phyloP scores from a whole-genome alignment of 2,888 invertebrate species.

The Gastracanthus pulcherrimus region DNA sequence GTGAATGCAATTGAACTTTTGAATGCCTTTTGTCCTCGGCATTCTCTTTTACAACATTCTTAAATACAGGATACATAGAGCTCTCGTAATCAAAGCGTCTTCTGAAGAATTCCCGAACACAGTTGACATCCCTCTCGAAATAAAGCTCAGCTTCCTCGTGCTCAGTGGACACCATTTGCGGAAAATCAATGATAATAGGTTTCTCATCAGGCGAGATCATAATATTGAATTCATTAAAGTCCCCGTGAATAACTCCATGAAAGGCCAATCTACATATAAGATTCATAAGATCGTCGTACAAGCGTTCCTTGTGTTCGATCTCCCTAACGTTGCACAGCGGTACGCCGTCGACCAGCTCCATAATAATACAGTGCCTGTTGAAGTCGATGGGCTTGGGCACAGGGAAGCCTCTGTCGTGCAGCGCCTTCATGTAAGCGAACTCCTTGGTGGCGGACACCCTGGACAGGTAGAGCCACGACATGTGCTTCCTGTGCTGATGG shows the following conservation, averaged over 20 bases:
- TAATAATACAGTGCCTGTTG: slow-evolving; percentile 96
- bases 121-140: slow-evolving; percentile 96
- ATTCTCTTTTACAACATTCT: slow-evolving; percentile 78
- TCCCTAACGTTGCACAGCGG: slow-evolving; percentile 86
- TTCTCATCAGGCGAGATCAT: slow-evolving; percentile 90
- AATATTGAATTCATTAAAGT: slow-evolving; percentile 99
- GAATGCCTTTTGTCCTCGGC: slow-evolving; percentile 13
- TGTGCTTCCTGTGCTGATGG: slow-evolving; percentile 92
- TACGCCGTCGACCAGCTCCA: slow-evolving; percentile 93
- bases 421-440: slow-evolving; percentile 97
- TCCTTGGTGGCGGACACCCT: slow-evolving; percentile 98
- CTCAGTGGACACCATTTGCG: slow-evolving; percentile 98
- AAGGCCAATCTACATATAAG: slow-evolving; percentile 93
- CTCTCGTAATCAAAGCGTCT: slow-evolving; percentile 94
- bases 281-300: slow-evolving; percentile 97
- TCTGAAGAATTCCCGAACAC: slow-evolving; percentile 94
- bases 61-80: slow-evolving; percentile 87
- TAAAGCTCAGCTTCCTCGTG: slow-evolving; percentile 94
- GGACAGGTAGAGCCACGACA: slow-evolving; percentile 97
- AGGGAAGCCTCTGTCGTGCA: slow-evolving; percentile 93
- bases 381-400: slow-evolving; percentile 97
- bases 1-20: slow-evolving; percentile 38
- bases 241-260: slow-evolving; percentile 98
- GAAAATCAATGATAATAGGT: slow-evolving; percentile 96
- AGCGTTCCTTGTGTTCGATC: slow-evolving; percentile 84